These are phyloP conservation scores for Stictonetta naevosa DNA, from an alignment of 2,113 vertebrate genomes.

Conservation along the genomic window DNA sequence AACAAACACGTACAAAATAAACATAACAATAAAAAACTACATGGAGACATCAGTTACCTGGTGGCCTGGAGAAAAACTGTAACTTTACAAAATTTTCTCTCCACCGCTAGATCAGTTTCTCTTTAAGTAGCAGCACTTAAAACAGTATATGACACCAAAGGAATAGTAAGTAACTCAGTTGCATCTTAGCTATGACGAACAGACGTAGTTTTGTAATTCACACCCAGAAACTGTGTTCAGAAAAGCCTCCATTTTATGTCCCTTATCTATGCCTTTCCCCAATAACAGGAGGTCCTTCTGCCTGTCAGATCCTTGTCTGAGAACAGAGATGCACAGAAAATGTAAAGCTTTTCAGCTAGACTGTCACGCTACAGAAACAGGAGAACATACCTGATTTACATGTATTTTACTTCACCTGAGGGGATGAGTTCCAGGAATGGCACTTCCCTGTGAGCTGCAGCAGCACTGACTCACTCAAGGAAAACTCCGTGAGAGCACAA, in stretches of 20 bases:
- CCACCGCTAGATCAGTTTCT: not conserved
- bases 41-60: not conserved
- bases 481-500: not conserved
- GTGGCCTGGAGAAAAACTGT: not conserved
- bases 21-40: not conserved
- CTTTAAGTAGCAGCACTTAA: not conserved
- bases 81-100: not conserved
- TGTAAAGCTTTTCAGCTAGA: not conserved
- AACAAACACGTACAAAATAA: not conserved
- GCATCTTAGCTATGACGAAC: not conserved
- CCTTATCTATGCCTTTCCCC: not conserved
- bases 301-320: not conserved
- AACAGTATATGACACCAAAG: not conserved
- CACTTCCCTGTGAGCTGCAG: not conserved
- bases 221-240: not conserved
- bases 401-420: not conserved
- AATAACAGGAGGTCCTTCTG: not conserved
- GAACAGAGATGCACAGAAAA: not conserved
- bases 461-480: not conserved
- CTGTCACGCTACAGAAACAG: not conserved
- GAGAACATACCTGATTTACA: not conserved
- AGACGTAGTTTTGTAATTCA: not conserved
- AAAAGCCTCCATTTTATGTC: not conserved
- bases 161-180: not conserved
- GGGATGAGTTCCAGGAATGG: not conserved